phyloP scores from a whole-genome alignment of 64 coral and sea anemone genomes.

The Stylophora pistillata region DNA sequence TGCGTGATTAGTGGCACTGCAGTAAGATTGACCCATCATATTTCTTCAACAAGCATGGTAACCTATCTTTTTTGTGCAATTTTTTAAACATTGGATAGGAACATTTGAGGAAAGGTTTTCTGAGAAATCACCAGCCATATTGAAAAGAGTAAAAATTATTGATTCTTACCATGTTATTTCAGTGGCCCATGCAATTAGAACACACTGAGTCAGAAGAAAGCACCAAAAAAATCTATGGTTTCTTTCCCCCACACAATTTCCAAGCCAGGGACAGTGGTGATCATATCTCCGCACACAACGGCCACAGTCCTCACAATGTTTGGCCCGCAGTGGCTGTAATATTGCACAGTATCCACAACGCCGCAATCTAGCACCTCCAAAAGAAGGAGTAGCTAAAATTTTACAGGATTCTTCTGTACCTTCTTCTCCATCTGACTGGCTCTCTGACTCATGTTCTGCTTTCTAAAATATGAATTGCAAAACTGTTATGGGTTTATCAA shows the following conservation, averaged over 20 bases:
- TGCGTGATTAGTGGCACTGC: no score
- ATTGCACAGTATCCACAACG: slow-evolving; percentile 96
- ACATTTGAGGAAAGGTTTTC: not conserved
- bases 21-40: no score
- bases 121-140: not conserved
- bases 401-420: slow-evolving; percentile 79
- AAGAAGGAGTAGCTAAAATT: slow-evolving; percentile 86
- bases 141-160: not conserved
- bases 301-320: slow-evolving; percentile 97
- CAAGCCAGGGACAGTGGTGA: slow-evolving; percentile 98
- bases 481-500: not conserved
- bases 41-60: no score
- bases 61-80: no score
- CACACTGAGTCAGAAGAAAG: slow-evolving; percentile 79
- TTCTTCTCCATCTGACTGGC: slow-evolving; percentile 77
- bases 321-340: slow-evolving; percentile 88
- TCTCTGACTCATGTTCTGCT: slow-evolving; percentile 34
- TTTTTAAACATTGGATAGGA: not conserved
- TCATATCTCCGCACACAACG: slow-evolving; percentile 97
- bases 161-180: slow-evolving; percentile 83
- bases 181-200: slow-evolving; percentile 77
- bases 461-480: slow-evolving; percentile 48
- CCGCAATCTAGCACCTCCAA: slow-evolving; percentile 80
- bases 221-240: slow-evolving; percentile 98
- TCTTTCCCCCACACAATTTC: slow-evolving; percentile 98